These are phyloP conservation scores for Limnephilus lunatus DNA, from an alignment of 2,888 invertebrate species.

Conservation along the genomic window DNA sequence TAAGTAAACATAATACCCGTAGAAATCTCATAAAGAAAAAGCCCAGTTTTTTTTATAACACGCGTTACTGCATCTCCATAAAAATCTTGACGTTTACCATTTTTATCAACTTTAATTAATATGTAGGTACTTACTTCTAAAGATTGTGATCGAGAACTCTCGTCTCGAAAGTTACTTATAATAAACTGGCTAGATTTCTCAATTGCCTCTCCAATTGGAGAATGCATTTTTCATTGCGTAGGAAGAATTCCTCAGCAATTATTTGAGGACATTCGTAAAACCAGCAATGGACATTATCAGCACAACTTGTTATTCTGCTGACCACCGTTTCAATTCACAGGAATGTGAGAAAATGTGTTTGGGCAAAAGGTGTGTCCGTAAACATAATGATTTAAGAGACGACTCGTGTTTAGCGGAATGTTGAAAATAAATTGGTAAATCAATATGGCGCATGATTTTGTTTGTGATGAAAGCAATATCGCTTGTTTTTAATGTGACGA, in stretches of 20 bases:
- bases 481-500: neutral
- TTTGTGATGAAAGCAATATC: neutral
- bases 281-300: neutral
- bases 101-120: neutral
- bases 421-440: neutral
- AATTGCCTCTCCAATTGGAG: neutral
- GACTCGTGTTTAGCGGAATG: neutral
- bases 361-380: neutral
- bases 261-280: neutral
- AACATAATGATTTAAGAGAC: neutral
- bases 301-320: neutral
- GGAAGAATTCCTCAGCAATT: neutral
- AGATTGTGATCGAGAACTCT: neutral
- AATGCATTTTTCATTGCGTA: neutral
- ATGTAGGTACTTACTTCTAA: neutral
- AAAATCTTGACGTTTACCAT: neutral
- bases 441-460: neutral
- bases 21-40: neutral
- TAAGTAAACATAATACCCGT: neutral
- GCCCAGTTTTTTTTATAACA: neutral
- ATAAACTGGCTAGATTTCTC: neutral
- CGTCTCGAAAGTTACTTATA: neutral
- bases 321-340: neutral
- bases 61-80: neutral
- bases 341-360: neutral